Base-by-base conservation (phyloP, 1,140 invertebrate genomes). In the Leptinotarsa defecta region DNA sequence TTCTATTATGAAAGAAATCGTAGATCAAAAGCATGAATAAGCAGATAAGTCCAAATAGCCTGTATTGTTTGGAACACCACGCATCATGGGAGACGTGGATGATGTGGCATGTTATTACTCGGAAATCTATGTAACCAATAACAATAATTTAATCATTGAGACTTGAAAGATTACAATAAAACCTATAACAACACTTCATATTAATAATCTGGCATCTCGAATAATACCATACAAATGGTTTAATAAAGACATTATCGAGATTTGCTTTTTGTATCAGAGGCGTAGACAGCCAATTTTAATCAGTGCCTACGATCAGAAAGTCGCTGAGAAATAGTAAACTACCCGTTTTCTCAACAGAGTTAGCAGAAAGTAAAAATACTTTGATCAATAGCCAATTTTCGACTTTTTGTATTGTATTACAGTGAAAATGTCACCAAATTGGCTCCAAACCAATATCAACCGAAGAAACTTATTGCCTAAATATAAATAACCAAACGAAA, bases 71-170 rank as follows among this genome's bases (percentile, higher is more conserved):
- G 65, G 3, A 34, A 15, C 24, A 24, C 19, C 6, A 43, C 5
- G 65, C 43, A 68, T 27, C 43, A 68, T 24, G 27, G 24, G 24
- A 19, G 43, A 43, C 65, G 52, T 57, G 48, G 19, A 71, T 71
- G 70, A 71, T 49, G 22, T 71, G 70, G 70, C 70, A 62, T 48
- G 22, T 71, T 71, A 71, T 71, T 71, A 71, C 17, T 62, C 57
- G 24, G 20, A 71, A 71, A 71, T 62, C 52, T 22, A 71, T 34
- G 70, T 34, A 62, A 22, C 24, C 49, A 27, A 61, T 63, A 61
- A 71, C 61, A 71, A 71, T 71, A 71, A 71, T 71, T 71, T 71
- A 71, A 71, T 71, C 70, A 71, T 71, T 61, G 20, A 27, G 67
- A 68, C n/a, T 68, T 34, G 67, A 43, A 68, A 43, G 52, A 62